Evolutionary conservation across 2,888 invertebrate genomes (phyloP), one percentile per base, ranked within the genome.

Genomic region (Neoaliturus tenellus): DNA sequence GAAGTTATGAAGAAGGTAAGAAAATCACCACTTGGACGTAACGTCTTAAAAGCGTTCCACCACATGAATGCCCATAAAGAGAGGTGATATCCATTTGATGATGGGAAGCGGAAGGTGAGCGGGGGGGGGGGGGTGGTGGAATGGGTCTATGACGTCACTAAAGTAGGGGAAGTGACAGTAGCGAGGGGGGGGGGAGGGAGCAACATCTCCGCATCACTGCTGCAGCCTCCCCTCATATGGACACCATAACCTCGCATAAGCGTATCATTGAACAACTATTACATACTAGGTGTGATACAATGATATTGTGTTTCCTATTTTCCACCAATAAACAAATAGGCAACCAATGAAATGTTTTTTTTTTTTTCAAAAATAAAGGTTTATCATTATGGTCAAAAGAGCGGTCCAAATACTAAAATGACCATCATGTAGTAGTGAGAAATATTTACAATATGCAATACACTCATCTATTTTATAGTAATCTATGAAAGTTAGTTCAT

Each of bases 151-250:
- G 69, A 69, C 69, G 69, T 69, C 69, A 69, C 73, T 41, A 1
- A 69, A 62, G 62, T 28, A 62, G 62, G 25, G 62, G 62, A n/a
- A n/a, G 62, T 62, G 31, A 51, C 20, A 20, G 51, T 51, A 5
- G 6, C 8, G 14, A 23, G 69, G 31, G 41, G 10, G 14, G 75
- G 25, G 71, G 33, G 71, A 20, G 48, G 25, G 48, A 48, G 44
- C 5, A 14, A 25, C 75, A 75, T 75, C 75, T 75, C 75, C 28
- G 75, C 75, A 75, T 28, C 75, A 75, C 4, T 75, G 75, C 48
- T 25, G 75, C 75, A 75, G 48, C 41, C 41, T 48, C 31, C 25
- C 75, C 75, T 25, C 48, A 5, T 2, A 20, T 25, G 28, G 62
- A 62, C 62, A 28, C 62, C 28, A 62, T 28, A 62, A 62, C 62